These are phyloP conservation scores for Metalampra italica DNA, from an alignment of 2,888 invertebrate genomes.

Conservation along the genomic window DNA sequence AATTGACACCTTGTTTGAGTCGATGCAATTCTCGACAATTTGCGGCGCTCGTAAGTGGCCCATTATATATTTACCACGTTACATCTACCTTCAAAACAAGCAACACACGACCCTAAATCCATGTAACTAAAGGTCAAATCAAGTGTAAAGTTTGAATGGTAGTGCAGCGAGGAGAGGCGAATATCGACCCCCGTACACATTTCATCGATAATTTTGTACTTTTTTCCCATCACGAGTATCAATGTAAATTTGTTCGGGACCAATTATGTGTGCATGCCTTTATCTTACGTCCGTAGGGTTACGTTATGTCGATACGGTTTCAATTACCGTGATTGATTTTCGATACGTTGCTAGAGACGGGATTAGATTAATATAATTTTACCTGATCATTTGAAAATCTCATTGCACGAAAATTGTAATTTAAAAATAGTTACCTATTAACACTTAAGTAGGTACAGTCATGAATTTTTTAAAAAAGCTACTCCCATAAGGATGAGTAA, in stretches of 20 bases:
- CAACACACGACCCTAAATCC: slow-evolving; percentile 23
- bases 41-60: slow-evolving; percentile 73
- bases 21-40: slow-evolving; percentile 72
- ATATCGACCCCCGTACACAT: slow-evolving; percentile 63
- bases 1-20: slow-evolving; percentile 76
- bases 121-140: slow-evolving; percentile 10
- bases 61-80: slow-evolving; percentile 60
- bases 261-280: slow-evolving; percentile 70
- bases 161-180: slow-evolving; percentile 39
- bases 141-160: slow-evolving; percentile 26
- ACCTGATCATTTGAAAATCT: too few species aligned
- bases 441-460: too few species aligned
- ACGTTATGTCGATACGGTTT: slow-evolving; percentile 33
- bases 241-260: slow-evolving; percentile 73
- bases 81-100: neutral
- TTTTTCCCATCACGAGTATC: slow-evolving; percentile 76
- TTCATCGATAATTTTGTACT: slow-evolving; percentile 71
- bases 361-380: neutral
- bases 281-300: slow-evolving; percentile 46
- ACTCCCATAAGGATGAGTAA: too few species aligned
- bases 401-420: too few species aligned
- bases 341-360: slow-evolving; percentile 4
- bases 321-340: slow-evolving; percentile 7
- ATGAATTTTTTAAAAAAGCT: too few species aligned
- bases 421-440: too few species aligned